Evolutionary conservation across 2,888 invertebrate species (phyloP).

Genomic region (Ectropis crepuscularia): DNA sequence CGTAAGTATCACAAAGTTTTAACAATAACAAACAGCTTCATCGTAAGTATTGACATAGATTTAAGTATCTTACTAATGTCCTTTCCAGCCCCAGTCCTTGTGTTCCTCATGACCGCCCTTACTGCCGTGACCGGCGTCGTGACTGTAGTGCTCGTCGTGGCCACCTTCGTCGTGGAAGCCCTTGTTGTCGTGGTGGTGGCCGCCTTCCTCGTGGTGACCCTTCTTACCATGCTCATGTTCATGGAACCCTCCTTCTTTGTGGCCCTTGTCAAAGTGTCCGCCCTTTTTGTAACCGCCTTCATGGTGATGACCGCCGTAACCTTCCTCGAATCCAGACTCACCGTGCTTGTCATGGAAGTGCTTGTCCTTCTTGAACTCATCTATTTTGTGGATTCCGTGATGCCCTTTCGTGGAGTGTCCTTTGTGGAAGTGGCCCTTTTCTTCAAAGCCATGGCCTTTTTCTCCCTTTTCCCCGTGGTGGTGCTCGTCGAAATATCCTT

Average conservation of each 20-base stretch:
- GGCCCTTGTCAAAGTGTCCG: slow-evolving; percentile 91
- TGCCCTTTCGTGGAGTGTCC: slow-evolving; percentile 94
- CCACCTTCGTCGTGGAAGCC: slow-evolving; percentile 91
- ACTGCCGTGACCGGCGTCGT: slow-evolving; percentile 89
- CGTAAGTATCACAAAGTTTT: slow-evolving; percentile 62
- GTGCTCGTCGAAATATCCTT: slow-evolving; percentile 87
- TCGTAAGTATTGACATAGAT: slow-evolving; percentile 15
- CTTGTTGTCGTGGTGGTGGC: slow-evolving; percentile 90
- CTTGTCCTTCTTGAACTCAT: slow-evolving; percentile 94
- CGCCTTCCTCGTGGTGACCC: slow-evolving; percentile 91
- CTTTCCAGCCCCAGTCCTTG: slow-evolving; percentile 90
- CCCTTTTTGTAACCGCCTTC: slow-evolving; percentile 92
- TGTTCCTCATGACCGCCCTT: slow-evolving; percentile 91
- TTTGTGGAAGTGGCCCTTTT: slow-evolving; percentile 90
- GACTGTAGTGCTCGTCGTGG: slow-evolving; percentile 89
- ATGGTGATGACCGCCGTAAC: slow-evolving; percentile 91
- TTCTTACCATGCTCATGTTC: slow-evolving; percentile 92
- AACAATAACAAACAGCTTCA: slow-evolving; percentile 64
- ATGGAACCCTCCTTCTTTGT: slow-evolving; percentile 89
- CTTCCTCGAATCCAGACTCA: slow-evolving; percentile 91
- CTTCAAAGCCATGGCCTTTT: slow-evolving; percentile 83
- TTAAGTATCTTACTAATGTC: slow-evolving; percentile 60
- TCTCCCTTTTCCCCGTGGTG: slow-evolving; percentile 87
- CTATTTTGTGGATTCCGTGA: slow-evolving; percentile 92
- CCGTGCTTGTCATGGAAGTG: slow-evolving; percentile 95